Conservation (phyloP, 2,113 vertebrate species). For the Percopsis transmontana region DNA sequence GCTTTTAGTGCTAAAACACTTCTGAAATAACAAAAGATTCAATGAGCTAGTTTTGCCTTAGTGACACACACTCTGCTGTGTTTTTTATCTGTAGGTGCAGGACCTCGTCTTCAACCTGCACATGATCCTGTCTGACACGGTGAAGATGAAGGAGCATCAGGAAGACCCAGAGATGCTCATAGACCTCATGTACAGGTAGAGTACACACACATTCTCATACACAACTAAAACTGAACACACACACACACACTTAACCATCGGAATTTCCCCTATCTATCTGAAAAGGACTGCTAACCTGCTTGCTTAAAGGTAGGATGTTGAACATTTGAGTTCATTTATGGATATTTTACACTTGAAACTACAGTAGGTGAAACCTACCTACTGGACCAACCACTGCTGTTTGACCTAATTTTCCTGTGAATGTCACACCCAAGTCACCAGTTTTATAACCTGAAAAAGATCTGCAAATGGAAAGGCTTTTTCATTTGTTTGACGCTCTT, state of each 20-base stretch:
- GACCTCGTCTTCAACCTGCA: slow-evolving; percentile 98
- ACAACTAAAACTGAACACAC: background rate
- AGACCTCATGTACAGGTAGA: slow-evolving; percentile 97
- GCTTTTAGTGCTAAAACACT: too few relatives aligned
- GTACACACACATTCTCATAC: background rate
- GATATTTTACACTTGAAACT: too few relatives aligned
- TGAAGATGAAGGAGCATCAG: slow-evolving; percentile 99
- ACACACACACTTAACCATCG: background rate
- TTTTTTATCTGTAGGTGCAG: slow-evolving; percentile 83
- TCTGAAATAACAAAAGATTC: too few relatives aligned
- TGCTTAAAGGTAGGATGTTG: background rate
- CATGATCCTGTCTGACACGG: slow-evolving; percentile 98
- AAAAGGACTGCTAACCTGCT: background rate
- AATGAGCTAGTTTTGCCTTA: background rate
- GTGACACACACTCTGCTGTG: background rate
- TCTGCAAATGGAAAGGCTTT: too few relatives aligned
- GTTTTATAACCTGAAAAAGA: too few relatives aligned
- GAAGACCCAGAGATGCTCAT: slow-evolving; percentile 99
- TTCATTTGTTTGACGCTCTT: background rate
- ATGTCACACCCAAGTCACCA: too few relatives aligned
- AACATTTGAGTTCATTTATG: background rate
- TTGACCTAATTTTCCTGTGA: too few relatives aligned
- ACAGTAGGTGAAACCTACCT: too few relatives aligned
- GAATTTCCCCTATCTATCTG: background rate
- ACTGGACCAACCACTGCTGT: too few relatives aligned